Evolutionary conservation across 2,797 vertebrate genomes (phyloP).

Genomic region (Coracias cyanogaster): DNA sequence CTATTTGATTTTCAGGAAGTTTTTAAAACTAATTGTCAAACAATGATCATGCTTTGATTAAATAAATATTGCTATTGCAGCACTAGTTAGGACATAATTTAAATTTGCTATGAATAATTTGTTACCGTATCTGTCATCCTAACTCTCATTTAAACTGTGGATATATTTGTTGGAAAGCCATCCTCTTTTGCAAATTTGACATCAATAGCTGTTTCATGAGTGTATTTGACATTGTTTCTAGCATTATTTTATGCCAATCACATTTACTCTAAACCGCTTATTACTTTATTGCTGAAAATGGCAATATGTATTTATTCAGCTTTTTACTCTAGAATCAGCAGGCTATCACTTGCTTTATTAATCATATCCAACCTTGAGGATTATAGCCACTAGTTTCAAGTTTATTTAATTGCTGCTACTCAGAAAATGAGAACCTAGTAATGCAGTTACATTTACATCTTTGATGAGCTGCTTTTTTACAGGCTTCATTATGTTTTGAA

Average conservation of each 20-base stretch:
- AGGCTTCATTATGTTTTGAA: slow-evolving; percentile 29
- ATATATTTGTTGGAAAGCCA: slow-evolving; percentile 48
- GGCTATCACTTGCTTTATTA: slow-evolving; percentile 74
- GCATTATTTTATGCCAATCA: slow-evolving; percentile 74
- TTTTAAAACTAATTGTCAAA: slow-evolving; percentile 76
- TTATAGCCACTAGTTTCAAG: slow-evolving; percentile 66
- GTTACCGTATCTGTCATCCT: slow-evolving; percentile 45
- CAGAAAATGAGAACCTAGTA: slow-evolving; percentile 63
- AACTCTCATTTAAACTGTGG: slow-evolving; percentile 52
- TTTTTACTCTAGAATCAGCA: slow-evolving; percentile 78
- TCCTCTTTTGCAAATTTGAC: slow-evolving; percentile 67
- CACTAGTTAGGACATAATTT: slow-evolving; percentile 62
- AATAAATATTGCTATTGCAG: slow-evolving; percentile 61
- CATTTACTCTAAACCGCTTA: slow-evolving; percentile 71
- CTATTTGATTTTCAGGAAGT: slow-evolving; percentile 53
- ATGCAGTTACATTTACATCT: slow-evolving; percentile 50
- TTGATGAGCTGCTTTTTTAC: slow-evolving; percentile 61
- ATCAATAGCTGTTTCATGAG: slow-evolving; percentile 47
- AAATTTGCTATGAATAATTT: slow-evolving; percentile 73
- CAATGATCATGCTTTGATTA: slow-evolving; percentile 72
- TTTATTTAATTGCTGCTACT: slow-evolving; percentile 75
- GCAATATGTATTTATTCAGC: slow-evolving; percentile 74
- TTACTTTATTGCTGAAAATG: slow-evolving; percentile 76
- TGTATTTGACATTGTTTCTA: slow-evolving; percentile 59
- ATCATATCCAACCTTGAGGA: slow-evolving; percentile 74